Evolutionary conservation across 2,888 invertebrate species (phyloP).

Genomic region (Dryocosmus kuriphilus): DNA sequence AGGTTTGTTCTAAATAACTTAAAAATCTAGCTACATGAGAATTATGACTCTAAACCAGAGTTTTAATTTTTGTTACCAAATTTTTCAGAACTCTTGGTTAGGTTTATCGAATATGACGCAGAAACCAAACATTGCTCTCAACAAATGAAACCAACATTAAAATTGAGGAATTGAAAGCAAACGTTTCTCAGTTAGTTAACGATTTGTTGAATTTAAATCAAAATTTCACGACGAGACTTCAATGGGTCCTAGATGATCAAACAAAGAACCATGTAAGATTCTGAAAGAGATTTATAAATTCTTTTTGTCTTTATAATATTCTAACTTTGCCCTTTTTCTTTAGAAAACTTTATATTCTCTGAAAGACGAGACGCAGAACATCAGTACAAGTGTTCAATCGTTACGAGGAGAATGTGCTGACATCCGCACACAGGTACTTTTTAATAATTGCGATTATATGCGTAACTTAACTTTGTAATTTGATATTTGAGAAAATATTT

Average conservation of each 20-base stretch:
- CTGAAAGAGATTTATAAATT: slow-evolving; percentile 30
- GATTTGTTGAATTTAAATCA: slow-evolving; percentile 76
- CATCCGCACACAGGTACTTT: slow-evolving; percentile 13
- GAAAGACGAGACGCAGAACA: slow-evolving; percentile 74
- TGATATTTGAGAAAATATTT: too few relatives aligned
- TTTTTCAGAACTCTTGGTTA: slow-evolving; percentile 68
- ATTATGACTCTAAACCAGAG: neutral
- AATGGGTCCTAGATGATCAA: slow-evolving; percentile 77
- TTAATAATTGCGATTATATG: neutral
- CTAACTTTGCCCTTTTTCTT: slow-evolving; percentile 43
- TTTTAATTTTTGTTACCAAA: neutral
- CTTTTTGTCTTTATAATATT: slow-evolving; percentile 21
- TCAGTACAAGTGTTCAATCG: slow-evolving; percentile 76
- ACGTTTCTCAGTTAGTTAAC: slow-evolving; percentile 71
- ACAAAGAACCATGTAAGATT: slow-evolving; percentile 76
- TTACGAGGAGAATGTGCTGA: slow-evolving; percentile 72
- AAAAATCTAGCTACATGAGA: neutral
- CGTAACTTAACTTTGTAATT: neutral
- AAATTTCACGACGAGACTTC: slow-evolving; percentile 75
- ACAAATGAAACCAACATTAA: slow-evolving; percentile 73
- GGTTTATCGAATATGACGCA: slow-evolving; percentile 71
- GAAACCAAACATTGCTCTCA: slow-evolving; percentile 62
- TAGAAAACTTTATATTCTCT: slow-evolving; percentile 74
- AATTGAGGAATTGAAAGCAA: slow-evolving; percentile 73
- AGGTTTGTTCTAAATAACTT: slow-evolving; percentile 61